Percentiles rank a stretch among this genome's conserved stretches.
These are phyloP conservation scores for Cossypha heuglini DNA, from an alignment of 2,797 vertebrate species.

Conservation along the genomic window DNA sequence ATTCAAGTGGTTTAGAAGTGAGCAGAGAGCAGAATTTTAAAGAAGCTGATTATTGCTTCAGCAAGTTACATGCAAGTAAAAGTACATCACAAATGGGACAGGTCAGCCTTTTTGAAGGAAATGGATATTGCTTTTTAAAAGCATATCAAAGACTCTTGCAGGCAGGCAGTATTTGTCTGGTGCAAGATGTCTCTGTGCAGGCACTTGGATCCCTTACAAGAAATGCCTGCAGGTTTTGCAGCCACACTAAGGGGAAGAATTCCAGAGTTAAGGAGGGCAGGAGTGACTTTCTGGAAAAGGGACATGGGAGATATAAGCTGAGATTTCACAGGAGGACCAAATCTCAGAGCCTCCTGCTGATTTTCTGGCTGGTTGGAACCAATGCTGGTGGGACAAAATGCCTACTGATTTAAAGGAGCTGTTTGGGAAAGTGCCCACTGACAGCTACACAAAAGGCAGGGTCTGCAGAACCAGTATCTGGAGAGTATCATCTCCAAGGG, in stretches of 20 bases:
- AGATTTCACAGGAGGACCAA: background rate
- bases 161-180: background rate
- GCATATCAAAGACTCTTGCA: background rate
- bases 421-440: background rate
- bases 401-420: background rate
- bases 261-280: background rate
- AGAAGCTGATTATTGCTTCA: slow-evolving; percentile 26
- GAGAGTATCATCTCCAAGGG: background rate
- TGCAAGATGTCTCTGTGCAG: background rate
- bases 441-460: background rate
- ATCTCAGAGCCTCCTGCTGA: background rate
- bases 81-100: slow-evolving; percentile 12
- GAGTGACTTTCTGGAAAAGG: background rate
- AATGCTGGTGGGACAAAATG: background rate
- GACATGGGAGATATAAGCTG: background rate
- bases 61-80: slow-evolving; percentile 17
- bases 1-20: slow-evolving; percentile 15
- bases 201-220: background rate
- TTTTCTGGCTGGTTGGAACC: background rate
- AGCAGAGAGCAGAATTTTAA: slow-evolving; percentile 29
- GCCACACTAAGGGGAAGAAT: background rate
- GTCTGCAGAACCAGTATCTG: background rate
- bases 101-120: slow-evolving; percentile 27
- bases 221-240: background rate
- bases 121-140: slow-evolving; percentile 26